Base-by-base conservation (phyloP, 2,797 vertebrate species). In the Alfaro cultratus region DNA sequence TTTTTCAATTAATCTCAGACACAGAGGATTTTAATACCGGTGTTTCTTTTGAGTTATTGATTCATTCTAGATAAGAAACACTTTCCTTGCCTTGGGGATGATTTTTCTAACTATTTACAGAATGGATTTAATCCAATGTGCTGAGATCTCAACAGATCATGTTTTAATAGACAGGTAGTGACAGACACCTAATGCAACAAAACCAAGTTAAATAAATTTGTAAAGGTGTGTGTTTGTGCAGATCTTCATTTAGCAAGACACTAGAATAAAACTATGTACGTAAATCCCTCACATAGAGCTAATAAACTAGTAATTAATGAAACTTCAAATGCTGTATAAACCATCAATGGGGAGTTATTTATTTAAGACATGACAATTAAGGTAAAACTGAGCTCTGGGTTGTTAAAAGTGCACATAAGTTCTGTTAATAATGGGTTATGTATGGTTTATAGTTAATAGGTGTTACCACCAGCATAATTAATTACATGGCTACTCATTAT, bases 131-230 rank as follows among this genome's bases (percentile, higher is more conserved):
- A 75, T 53, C 51, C 57, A 79, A 89, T 71, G 83, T 87, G 82
- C 80, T 80, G 80, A 81, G 85, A 89, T 85, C 76, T 81, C 62
- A 88, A 87, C 85, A 93, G 85, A 73, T 88, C 15, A 31, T 62
- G 79, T 64, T 85, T 83, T 85, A 39, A 78, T 62, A 70, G 78
- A 89, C 90, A 89, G 89, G 90, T 92, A 89, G 90, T 93, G 87
- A 94, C 85, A 85, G 83, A 89, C 91, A 87, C 91, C 86, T 92
- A 82, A 83, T 82, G 78, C 77, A 85, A 15, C 57, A 60, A 60
- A 31, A 6, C n/a, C 57, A 60, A 1, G 51, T 53, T 26, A 60
- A 60, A 60, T 5, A 31, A 5, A 60, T 31, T 15, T 60, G 13
- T 60, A 55, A 55, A 55, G 53, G 26, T 64, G 34, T 71, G 73